Percentiles rank a stretch among this genome's conserved stretches.
phyloP scores from a whole-genome alignment of 1,140 invertebrate genomes.

The Lethocerus indicus region DNA sequence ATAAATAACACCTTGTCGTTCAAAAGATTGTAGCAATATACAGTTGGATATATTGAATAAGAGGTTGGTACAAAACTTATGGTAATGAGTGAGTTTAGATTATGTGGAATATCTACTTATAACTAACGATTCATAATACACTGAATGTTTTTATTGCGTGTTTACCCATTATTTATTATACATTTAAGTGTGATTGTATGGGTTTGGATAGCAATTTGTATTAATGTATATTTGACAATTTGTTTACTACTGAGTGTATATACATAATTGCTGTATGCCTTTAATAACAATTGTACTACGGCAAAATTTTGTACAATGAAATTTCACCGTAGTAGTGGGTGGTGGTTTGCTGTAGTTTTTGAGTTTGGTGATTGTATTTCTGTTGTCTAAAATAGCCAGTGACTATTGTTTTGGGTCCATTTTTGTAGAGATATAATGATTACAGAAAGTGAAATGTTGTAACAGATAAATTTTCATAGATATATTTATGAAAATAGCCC shows the following conservation, averaged over 20 bases:
- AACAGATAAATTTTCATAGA: too few species aligned
- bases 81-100: too few species aligned
- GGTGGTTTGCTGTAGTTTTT: slow-evolving; percentile 12
- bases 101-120: too few species aligned
- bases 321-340: slow-evolving; percentile 6
- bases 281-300: slow-evolving; percentile 8
- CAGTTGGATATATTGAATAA: too few species aligned
- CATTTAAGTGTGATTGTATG: slow-evolving; percentile 14
- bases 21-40: too few species aligned
- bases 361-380: slow-evolving; percentile 8
- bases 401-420: neutral
- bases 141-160: slow-evolving; percentile 8
- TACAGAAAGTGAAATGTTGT: too few species aligned
- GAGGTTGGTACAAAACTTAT: too few species aligned
- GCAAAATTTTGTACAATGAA: slow-evolving; percentile 7
- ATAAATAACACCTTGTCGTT: too few species aligned
- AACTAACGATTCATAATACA: too few species aligned
- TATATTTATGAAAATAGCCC: too few species aligned
- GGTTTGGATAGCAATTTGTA: slow-evolving; percentile 14
- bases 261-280: slow-evolving; percentile 12
- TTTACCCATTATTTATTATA: slow-evolving; percentile 9
- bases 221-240: slow-evolving; percentile 15
- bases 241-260: slow-evolving; percentile 14
- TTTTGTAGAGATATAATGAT: too few species aligned
- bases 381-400: neutral